Base-by-base conservation (phyloP, 2,113 vertebrate genomes). In the Bucco capensis region DNA sequence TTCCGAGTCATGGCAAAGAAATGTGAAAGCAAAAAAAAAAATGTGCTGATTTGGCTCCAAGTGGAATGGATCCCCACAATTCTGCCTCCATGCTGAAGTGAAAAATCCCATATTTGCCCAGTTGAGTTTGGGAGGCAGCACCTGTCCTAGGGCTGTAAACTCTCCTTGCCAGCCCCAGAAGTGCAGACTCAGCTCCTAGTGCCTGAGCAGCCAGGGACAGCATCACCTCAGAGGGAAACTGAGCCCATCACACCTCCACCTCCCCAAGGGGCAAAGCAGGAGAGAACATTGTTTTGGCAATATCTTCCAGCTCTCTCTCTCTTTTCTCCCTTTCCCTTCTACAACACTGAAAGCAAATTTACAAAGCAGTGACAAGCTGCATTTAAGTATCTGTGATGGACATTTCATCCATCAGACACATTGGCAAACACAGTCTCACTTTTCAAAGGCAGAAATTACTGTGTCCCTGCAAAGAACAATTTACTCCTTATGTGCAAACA, bases 371-470 rank as follows among this genome's bases (percentile, higher is more conserved):
- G 65, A 40, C 56, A 42, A 75, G 83, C 86, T 58, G 4, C 86
- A 10, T 6, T 54, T 51, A 70, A 51, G 80, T 5, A 17, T n/a
- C 31, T 4, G 50, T 46, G 80, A 92, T 12, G 83, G 90, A 50
- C 73, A 19, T 42, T 49, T 9, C 58, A 27, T 11, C 65, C 80
- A 37, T 37, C 86, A 60, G 79, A 10, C 71, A 6, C 33, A 9
- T 35, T 28, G 75, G 76, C 83, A 86, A 54, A 58, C 37, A 14
- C 31, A 25, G 62, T 33, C 54, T 66, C 79, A 9, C 23, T 1
- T 58, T 47, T 19, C 90, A 47, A 35, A 76, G 88, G 90, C 92
- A 93, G 58, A 25, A 90, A 82, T 24, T 9, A 30, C 88, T 6
- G 69, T 15, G 75, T 72, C 50, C 58, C 54, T 46, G 12, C 85